Evolutionary conservation across 2,113 vertebrate genomes (phyloP).

Genomic region (Pristiophorus japonicus): DNA sequence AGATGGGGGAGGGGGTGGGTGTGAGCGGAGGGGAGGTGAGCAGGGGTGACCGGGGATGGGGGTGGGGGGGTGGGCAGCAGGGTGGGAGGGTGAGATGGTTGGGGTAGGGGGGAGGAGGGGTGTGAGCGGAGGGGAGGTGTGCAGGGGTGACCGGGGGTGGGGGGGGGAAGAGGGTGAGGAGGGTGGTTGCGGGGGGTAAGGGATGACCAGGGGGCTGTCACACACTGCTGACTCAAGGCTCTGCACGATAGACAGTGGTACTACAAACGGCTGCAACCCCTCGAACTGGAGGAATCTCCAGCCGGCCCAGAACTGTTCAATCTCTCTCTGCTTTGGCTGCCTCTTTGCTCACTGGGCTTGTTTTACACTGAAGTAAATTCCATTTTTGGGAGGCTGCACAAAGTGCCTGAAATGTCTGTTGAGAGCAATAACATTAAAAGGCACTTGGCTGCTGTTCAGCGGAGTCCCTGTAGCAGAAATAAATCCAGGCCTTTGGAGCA

Average conservation of each 20-base stretch:
- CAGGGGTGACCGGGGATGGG: no score
- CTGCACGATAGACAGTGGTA: neutral
- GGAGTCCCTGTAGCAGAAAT: neutral
- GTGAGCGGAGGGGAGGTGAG: no score
- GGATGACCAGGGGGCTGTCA: no score
- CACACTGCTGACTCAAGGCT: neutral
- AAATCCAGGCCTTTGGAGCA: neutral
- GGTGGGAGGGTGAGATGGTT: no score
- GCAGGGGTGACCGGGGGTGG: no score
- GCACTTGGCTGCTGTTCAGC: neutral
- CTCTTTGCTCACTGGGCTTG: neutral
- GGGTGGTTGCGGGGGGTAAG: no score
- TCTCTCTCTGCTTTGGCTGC: neutral
- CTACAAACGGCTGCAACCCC: neutral
- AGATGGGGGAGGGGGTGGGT: no score
- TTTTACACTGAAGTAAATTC: neutral
- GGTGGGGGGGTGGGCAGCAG: no score
- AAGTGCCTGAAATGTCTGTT: neutral
- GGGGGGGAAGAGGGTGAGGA: no score
- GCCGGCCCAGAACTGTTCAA: neutral
- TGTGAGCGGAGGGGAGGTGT: no score
- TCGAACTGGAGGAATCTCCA: neutral
- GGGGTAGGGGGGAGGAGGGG: no score
- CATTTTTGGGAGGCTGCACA: neutral
- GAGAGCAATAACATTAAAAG: neutral